These are phyloP conservation scores for Thalassarche chlororhynchos DNA, from an alignment of 2,113 vertebrate species.

Conservation along the genomic window DNA sequence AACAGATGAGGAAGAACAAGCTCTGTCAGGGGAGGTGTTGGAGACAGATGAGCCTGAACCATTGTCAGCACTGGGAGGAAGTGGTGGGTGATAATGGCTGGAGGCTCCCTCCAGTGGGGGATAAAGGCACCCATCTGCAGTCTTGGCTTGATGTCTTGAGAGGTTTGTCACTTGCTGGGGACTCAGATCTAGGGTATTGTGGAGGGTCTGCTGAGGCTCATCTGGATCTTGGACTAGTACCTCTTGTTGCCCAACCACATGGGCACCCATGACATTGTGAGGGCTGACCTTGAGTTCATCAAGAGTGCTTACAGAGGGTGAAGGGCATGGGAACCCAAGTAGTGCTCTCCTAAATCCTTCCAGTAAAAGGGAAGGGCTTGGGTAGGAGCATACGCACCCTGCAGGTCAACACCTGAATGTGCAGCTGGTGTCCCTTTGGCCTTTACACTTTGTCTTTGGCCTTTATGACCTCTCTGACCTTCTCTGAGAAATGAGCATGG, in stretches of 20 bases:
- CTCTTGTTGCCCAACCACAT: neutral
- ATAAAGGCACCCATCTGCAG: neutral
- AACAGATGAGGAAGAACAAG: conserved; percentile 10
- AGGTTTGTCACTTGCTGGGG: neutral
- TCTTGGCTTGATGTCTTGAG: neutral
- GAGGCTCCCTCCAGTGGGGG: neutral
- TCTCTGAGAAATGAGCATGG: neutral
- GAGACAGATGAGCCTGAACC: neutral
- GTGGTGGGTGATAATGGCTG: neutral
- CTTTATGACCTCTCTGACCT: neutral
- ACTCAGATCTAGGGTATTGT: neutral
- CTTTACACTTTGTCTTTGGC: neutral
- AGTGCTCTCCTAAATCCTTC: neutral
- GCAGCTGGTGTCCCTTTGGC: neutral
- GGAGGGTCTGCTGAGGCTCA: neutral
- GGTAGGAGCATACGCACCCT: neutral
- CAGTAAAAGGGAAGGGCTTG: neutral
- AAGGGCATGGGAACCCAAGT: neutral
- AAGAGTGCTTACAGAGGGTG: neutral
- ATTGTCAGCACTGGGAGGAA: neutral
- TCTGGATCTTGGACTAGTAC: neutral
- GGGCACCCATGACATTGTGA: neutral
- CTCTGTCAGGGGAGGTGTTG: neutral
- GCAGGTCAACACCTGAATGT: neutral
- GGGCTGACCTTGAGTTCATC: neutral